Evolutionary conservation across 2,797 vertebrate genomes (phyloP).

Genomic region (Rhynchotus rufescens): DNA sequence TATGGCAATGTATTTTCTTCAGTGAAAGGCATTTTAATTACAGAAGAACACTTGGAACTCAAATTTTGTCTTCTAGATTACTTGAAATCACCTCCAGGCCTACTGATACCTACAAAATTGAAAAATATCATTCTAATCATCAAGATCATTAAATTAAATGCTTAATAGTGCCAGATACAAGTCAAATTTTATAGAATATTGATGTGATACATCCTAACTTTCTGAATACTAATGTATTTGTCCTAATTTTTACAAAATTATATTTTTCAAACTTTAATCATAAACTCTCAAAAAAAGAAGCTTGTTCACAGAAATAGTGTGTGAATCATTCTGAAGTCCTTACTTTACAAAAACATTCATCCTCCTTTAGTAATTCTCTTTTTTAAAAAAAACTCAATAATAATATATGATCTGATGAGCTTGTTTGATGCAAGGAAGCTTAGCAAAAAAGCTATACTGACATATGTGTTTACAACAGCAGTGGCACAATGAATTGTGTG

Average conservation of each 20-base stretch:
- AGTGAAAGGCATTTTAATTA: background rate
- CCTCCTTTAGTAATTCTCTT: background rate
- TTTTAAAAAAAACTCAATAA: background rate
- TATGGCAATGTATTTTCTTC: background rate
- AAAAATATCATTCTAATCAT: background rate
- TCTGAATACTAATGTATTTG: background rate
- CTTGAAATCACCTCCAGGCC: background rate
- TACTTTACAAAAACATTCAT: background rate
- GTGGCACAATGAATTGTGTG: background rate
- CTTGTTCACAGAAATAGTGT: background rate
- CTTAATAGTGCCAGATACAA: background rate
- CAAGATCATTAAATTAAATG: background rate
- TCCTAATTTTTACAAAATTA: background rate
- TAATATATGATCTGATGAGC: background rate
- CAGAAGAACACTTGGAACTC: background rate
- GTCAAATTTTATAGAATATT: background rate
- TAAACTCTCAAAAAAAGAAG: background rate
- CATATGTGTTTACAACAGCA: background rate
- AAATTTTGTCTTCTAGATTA: background rate
- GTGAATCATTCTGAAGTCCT: too few relatives aligned
- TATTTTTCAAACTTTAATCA: background rate
- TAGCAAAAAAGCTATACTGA: background rate
- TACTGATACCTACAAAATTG: background rate
- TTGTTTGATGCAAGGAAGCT: background rate
- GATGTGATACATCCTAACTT: background rate